Conservation (phyloP, 2,797 vertebrate genomes). For the Enteromius treurensis region DNA sequence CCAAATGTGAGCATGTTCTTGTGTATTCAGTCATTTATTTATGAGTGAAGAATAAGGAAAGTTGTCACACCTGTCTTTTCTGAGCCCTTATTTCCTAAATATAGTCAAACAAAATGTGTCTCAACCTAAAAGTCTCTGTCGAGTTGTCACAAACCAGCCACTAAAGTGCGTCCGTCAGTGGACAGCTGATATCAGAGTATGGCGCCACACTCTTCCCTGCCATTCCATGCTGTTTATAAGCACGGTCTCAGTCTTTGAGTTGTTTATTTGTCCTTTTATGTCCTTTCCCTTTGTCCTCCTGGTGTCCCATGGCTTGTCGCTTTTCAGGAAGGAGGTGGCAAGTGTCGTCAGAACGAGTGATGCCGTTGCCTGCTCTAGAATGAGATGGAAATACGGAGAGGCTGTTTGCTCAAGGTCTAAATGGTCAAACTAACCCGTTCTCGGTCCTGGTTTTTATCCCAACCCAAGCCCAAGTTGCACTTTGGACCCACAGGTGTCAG, state of each 20-base stretch:
- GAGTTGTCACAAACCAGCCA: conserved; percentile 36
- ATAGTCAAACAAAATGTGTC: neutral
- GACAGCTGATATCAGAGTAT: conserved; percentile 52
- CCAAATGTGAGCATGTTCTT: neutral
- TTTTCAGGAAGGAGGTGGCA: conserved; percentile 47
- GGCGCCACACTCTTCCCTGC: conserved; percentile 63
- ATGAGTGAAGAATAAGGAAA: conserved; percentile 8
- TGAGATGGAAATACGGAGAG: neutral
- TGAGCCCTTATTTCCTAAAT: conserved; percentile 28
- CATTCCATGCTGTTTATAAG: conserved; percentile 66
- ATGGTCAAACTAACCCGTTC: conserved; percentile 37
- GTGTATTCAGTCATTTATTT: neutral
- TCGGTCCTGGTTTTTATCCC: conserved; percentile 22
- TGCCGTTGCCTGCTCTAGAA: conserved; percentile 8
- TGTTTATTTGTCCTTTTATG: conserved; percentile 54
- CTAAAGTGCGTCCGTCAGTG: conserved; percentile 32
- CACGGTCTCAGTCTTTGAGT: conserved; percentile 61
- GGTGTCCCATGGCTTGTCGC: neutral
- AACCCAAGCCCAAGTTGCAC: neutral
- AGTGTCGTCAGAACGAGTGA: conserved; percentile 16
- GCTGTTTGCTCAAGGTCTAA: conserved; percentile 35
- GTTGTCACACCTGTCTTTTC: conserved; percentile 12
- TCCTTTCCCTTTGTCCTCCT: conserved; percentile 51
- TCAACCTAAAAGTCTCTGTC: conserved; percentile 2
- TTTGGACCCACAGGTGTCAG: neutral